Evolutionary conservation across 2,797 vertebrate species (phyloP).

Genomic region (Squalus acanthias): DNA sequence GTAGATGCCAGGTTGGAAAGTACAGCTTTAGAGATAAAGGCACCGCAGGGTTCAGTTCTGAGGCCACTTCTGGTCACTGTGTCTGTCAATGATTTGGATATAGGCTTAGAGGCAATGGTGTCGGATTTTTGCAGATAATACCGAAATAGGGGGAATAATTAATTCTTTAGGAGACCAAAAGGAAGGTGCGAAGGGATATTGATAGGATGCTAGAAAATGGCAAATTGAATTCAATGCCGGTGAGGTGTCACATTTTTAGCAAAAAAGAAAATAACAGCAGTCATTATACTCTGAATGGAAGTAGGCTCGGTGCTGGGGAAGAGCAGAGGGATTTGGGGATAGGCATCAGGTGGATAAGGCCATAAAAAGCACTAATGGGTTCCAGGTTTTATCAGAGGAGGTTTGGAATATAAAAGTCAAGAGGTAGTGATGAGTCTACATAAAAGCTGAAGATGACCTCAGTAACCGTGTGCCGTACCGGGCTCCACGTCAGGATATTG

Average conservation of each 20-base stretch:
- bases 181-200: neutral
- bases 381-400: neutral
- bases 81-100: neutral
- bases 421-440: neutral
- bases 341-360: neutral
- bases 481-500: neutral
- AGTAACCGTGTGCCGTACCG: neutral
- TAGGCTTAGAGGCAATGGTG: neutral
- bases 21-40: neutral
- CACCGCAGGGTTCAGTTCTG: neutral
- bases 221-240: neutral
- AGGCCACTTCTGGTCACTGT: neutral
- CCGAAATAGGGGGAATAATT: neutral
- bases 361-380: neutral
- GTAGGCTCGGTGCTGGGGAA: neutral
- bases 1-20: too few relatives aligned
- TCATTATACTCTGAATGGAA: neutral
- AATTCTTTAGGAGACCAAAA: too few relatives aligned
- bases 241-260: neutral
- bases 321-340: neutral
- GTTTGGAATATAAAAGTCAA: neutral
- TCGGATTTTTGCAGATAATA: neutral
- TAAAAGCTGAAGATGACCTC: neutral
- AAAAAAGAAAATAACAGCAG: neutral
- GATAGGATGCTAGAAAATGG: neutral